Conservation (phyloP, 2,888 invertebrate species). For the Byasa hedistus region DNA sequence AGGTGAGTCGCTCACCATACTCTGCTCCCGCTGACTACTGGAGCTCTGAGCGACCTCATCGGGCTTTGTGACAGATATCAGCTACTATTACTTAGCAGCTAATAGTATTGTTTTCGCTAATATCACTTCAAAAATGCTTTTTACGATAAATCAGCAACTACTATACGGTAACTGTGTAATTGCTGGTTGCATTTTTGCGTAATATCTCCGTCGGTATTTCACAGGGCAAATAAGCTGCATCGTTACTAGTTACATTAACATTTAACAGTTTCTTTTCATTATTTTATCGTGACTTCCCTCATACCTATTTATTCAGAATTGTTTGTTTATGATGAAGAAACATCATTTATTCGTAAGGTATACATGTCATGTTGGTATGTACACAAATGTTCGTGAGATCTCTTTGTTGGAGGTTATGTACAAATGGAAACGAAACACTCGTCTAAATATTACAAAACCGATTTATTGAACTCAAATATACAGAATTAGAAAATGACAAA, state of each 20-base stretch:
- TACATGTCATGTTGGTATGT: neutral
- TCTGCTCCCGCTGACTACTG: too few relatives aligned
- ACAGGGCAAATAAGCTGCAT: neutral
- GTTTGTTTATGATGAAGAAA: slow-evolving; percentile 12
- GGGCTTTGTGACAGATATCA: too few relatives aligned
- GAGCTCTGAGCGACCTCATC: too few relatives aligned
- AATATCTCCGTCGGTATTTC: neutral
- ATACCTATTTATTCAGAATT: slow-evolving; percentile 1
- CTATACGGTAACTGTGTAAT: neutral
- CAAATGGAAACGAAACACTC: too few relatives aligned
- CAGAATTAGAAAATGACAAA: too few relatives aligned
- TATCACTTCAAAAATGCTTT: neutral
- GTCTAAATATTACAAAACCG: too few relatives aligned
- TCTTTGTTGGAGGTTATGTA: too few relatives aligned
- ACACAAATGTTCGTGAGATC: neutral
- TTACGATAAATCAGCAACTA: neutral
- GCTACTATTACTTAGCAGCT: too few relatives aligned
- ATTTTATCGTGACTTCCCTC: slow-evolving; percentile 19
- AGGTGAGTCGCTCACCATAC: too few relatives aligned
- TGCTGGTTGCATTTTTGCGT: neutral
- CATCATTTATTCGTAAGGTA: slow-evolving; percentile 7
- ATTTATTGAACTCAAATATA: too few relatives aligned
- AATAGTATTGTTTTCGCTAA: neutral
- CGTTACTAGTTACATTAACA: slow-evolving; percentile 11
- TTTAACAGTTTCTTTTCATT: slow-evolving; percentile 8